Percentiles rank a stretch among this genome's conserved stretches.
Conservation (phyloP, 2,797 vertebrate genomes). For the Chrysocyon brachyurus region DNA sequence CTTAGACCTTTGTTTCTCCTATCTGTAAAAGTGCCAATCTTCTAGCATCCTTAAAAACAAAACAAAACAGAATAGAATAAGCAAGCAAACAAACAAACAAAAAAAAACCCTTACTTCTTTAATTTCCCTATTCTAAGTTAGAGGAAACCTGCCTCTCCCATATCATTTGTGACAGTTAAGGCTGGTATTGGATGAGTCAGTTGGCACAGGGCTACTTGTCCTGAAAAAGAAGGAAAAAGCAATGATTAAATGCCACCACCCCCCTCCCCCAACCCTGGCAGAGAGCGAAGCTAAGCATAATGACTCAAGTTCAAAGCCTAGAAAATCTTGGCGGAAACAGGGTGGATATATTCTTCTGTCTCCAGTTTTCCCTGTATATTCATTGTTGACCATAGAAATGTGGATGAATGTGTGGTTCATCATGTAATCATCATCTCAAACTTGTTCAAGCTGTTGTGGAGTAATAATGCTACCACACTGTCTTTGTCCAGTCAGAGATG, state of each 20-base stretch:
- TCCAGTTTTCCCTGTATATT: constrained; percentile 79
- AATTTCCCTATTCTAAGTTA: constrained; percentile 56
- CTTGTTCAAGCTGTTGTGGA: constrained; percentile 61
- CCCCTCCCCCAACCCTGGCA: constrained; percentile 64
- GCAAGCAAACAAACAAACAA: too few species aligned
- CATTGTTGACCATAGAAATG: constrained; percentile 82
- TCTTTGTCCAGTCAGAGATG: not conserved
- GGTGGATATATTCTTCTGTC: constrained; percentile 81
- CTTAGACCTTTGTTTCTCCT: not conserved
- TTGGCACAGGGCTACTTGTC: constrained; percentile 76
- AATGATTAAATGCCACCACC: constrained; percentile 82
- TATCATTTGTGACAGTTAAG: constrained; percentile 82
- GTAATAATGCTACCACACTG: not conserved
- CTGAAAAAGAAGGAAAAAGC: constrained; percentile 82
- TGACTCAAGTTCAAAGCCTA: constrained; percentile 87
- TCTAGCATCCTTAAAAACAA: constrained; percentile 70
- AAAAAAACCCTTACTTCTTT: constrained; percentile 63
- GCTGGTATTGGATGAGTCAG: constrained; percentile 69
- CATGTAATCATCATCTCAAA: constrained; percentile 77
- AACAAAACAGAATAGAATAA: not conserved
- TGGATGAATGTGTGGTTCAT: constrained; percentile 82
- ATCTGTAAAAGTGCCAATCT: not conserved
- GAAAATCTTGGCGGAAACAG: constrained; percentile 83
- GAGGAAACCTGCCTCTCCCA: constrained; percentile 74
- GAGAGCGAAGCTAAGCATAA: constrained; percentile 86